phyloP scores from a whole-genome alignment of 2,113 vertebrate species.

The Hemibagrus wyckioides region DNA sequence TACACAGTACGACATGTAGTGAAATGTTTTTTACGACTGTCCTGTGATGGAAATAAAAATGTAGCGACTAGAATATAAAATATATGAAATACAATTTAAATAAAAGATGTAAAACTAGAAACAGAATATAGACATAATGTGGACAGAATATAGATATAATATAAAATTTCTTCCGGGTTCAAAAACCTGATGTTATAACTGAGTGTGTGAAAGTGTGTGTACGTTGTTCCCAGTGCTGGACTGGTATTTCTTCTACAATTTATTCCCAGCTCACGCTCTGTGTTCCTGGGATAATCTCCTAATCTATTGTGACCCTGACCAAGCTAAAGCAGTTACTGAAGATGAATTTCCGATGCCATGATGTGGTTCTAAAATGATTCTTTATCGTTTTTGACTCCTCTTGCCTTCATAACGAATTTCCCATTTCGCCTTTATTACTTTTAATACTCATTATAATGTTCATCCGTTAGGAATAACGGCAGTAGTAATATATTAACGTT shows the following conservation, averaged over 20 bases:
- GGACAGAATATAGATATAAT: too few relatives aligned
- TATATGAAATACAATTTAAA: too few relatives aligned
- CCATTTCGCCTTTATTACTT: neutral
- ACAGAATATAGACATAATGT: too few relatives aligned
- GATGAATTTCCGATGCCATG: neutral
- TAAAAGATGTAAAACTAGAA: too few relatives aligned
- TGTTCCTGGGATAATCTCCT: neutral
- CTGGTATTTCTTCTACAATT: neutral
- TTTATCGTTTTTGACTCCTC: neutral
- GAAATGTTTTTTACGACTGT: too few relatives aligned
- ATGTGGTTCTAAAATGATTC: neutral
- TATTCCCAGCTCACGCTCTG: neutral
- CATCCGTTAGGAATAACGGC: neutral
- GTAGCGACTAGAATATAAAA: too few relatives aligned
- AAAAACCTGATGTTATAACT: neutral
- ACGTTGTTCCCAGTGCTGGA: too few relatives aligned
- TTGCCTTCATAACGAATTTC: neutral
- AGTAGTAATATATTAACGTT: neutral
- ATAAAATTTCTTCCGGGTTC: neutral
- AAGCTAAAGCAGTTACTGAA: neutral
- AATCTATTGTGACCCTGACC: neutral
- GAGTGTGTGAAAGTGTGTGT: too few relatives aligned
- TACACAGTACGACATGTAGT: too few relatives aligned
- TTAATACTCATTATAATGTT: neutral
- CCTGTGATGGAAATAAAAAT: too few relatives aligned